Evolutionary conservation across 2,888 invertebrate genomes (phyloP), one percentile per base, ranked within the genome.

Genomic region (Aleiodes testaceus): DNA sequence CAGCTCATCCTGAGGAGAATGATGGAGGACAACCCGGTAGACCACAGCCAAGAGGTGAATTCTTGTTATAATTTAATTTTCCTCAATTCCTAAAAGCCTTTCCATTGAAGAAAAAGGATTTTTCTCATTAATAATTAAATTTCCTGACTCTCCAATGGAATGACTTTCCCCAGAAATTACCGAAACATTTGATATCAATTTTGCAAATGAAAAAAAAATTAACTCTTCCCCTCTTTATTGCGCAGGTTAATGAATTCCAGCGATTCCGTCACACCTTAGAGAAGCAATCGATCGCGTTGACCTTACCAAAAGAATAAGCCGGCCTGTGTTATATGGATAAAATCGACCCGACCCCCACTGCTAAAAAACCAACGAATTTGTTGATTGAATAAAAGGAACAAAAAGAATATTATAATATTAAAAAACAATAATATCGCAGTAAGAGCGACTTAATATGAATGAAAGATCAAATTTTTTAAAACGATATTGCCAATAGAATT

Each of bases 1-100:
- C 87, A 70, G 87, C 88, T 64, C 88, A 88, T 72, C 88, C 88
- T 36, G 87, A 84, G 69, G 83, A 78, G 70, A 84, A 83, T 66
- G 79, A 80, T 55, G 73, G 73, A 47, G 72, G 55, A 55, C 74
- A 71, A 59, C 72, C 69, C n/a, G 49, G 55, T 45, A 78, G 82
- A 78, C 84, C 82, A 68, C 79, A 79, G 20, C 78, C 72, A 64
- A 78, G 85, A 84, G 86, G 85, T 84, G 49, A 53, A 71, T 36
- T 63, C 22, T 49, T 16, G 53, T 42, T 47, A 3, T 49, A 45
- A 49, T 71, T 49, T 44, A 20, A 14, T n/a, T 30, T 55, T 12
- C 12, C 11, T 18, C 14, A 2, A 55, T 42, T 26, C 7, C 9
- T 30, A 18, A 22, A 20, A 45, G 36, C 49, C n/a, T n/a, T 18